Percentiles rank a stretch among this genome's conserved stretches.
Conservation (phyloP, 1,140 invertebrate species). For the Diorhabda elongata region DNA sequence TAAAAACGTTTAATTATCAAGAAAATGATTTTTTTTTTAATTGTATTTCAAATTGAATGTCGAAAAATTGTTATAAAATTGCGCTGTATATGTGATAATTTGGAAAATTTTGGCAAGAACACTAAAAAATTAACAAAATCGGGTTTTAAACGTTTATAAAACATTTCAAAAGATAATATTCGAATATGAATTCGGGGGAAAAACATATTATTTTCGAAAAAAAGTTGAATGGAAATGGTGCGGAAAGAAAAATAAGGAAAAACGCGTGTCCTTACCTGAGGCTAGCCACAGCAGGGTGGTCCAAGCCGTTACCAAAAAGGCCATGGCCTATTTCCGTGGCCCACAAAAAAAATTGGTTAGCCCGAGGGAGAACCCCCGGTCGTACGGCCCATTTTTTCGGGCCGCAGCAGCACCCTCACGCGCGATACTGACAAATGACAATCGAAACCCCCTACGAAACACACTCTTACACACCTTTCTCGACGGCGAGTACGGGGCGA, state of each 20-base stretch:
- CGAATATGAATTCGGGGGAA: too few relatives aligned
- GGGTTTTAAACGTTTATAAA: too few relatives aligned
- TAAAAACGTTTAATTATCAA: too few relatives aligned
- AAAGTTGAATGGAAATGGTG: too few relatives aligned
- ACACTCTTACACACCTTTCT: not conserved
- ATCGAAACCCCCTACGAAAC: not conserved
- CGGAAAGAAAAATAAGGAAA: not conserved
- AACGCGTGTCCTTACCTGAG: slow-evolving; percentile 19
- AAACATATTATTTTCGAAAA: too few relatives aligned
- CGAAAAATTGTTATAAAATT: too few relatives aligned
- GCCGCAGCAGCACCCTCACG: slow-evolving; percentile 10
- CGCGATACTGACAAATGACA: not conserved
- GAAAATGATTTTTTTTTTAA: too few relatives aligned
- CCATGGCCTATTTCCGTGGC: slow-evolving; percentile 20
- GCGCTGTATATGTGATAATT: too few relatives aligned
- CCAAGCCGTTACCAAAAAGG: slow-evolving; percentile 20
- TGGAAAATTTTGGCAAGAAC: too few relatives aligned
- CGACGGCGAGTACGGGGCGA: not conserved
- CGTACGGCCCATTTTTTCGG: slow-evolving; percentile 17
- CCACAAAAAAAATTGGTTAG: slow-evolving; percentile 14
- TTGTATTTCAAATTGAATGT: too few relatives aligned
- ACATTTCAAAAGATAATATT: too few relatives aligned
- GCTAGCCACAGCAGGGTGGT: slow-evolving; percentile 21
- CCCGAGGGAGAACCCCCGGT: slow-evolving; percentile 16
- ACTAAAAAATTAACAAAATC: too few relatives aligned